Conservation (phyloP, 2,888 invertebrate genomes). For the Campoplex nolae region DNA sequence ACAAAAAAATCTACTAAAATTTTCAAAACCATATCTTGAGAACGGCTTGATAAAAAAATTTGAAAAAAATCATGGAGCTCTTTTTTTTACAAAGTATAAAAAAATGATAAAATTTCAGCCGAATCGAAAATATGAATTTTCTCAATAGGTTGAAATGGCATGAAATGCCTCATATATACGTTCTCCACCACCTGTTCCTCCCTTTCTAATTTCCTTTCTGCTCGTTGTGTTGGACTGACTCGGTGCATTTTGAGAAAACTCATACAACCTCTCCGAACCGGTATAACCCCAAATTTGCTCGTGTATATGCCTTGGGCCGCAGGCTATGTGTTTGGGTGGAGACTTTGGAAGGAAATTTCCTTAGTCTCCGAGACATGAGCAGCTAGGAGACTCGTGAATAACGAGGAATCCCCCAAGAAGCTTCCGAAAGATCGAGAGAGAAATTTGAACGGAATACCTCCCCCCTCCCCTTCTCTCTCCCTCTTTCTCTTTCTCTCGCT, state of each 20-base stretch:
- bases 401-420: conserved; percentile 38
- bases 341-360: conserved; percentile 56
- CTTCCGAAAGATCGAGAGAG: conserved; percentile 9
- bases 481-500: background rate
- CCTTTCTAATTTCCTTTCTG: background rate
- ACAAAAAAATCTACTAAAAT: too few species aligned
- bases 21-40: too few species aligned
- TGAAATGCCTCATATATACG: background rate
- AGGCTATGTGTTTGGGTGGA: conserved; percentile 38
- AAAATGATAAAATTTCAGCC: too few species aligned
- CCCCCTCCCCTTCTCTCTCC: background rate
- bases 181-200: background rate
- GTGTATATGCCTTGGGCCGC: conserved; percentile 25
- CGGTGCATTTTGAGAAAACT: conserved; percentile 14
- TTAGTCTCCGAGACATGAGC: conserved; percentile 36
- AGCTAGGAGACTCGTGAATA: conserved; percentile 31
- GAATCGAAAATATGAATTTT: too few species aligned
- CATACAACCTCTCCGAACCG: conserved; percentile 10
- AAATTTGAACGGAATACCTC: conserved; percentile 10
- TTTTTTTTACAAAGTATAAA: too few species aligned
- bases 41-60: too few species aligned
- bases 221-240: background rate
- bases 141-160: too few species aligned
- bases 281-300: conserved; percentile 46
- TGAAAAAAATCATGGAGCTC: too few species aligned